These are phyloP conservation scores for Aspidoscelis tigris DNA, from an alignment of 2,113 vertebrate species.

Conservation along the genomic window DNA sequence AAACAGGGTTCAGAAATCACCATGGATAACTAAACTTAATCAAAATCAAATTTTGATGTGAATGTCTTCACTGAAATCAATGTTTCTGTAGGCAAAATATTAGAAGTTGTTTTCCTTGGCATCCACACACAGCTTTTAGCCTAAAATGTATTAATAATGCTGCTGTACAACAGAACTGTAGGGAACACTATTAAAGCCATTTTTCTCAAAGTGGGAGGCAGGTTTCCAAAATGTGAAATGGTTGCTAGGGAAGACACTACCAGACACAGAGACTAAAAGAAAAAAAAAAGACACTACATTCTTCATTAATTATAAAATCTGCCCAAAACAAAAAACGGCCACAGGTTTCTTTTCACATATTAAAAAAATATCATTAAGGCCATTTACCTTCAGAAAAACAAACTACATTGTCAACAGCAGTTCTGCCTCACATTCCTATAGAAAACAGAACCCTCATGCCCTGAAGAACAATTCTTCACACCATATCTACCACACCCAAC, in stretches of 20 bases:
- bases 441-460: neutral
- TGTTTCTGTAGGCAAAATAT: neutral
- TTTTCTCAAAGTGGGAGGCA: neutral
- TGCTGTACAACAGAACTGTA: neutral
- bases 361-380: neutral
- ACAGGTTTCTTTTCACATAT: neutral
- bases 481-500: neutral
- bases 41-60: neutral
- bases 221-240: neutral
- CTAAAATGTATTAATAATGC: neutral
- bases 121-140: neutral
- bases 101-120: neutral
- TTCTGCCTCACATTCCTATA: neutral
- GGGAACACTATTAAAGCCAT: neutral
- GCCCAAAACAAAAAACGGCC: neutral
- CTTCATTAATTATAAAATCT: neutral
- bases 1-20: neutral
- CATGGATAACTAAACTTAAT: neutral
- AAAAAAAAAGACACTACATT: neutral
- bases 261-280: neutral
- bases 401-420: neutral
- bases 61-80: constrained; percentile 1
- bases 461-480: neutral
- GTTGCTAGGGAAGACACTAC: neutral
- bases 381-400: neutral